A percentile compares a stretch with the other conserved stretches of the same genome.
phyloP scores from a whole-genome alignment of 2,888 invertebrate genomes.

The Cyclophora punctaria region DNA sequence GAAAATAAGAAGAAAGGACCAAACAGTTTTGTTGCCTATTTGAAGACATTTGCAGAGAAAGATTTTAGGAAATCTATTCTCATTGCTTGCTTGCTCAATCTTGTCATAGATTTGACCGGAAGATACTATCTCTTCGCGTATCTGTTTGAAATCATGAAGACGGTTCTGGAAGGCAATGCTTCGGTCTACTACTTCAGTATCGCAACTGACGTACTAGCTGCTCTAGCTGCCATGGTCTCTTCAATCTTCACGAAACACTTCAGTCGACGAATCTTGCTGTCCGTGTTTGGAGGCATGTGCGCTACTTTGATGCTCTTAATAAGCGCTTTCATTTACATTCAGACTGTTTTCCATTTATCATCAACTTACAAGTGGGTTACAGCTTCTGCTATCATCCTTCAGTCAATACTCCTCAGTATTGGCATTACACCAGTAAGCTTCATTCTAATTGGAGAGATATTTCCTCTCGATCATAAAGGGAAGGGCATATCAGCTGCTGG shows the following conservation, averaged over 20 bases:
- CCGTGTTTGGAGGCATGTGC: conserved; percentile 22
- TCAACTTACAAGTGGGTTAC: conserved; percentile 22
- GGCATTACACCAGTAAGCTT: conserved; percentile 29
- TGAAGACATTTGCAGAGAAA: conserved; percentile 18
- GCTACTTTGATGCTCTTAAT: conserved; percentile 26
- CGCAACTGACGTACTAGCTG: conserved; percentile 26
- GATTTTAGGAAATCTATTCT: conserved; percentile 32
- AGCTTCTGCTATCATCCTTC: conserved; percentile 26
- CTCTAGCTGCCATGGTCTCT: conserved; percentile 25
- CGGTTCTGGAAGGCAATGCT: conserved; percentile 25
- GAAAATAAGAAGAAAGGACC: not conserved
- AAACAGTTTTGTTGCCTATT: not conserved
- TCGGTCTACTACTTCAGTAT: conserved; percentile 30
- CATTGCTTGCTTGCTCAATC: conserved; percentile 23
- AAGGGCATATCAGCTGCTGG: conserved; percentile 27
- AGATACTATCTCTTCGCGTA: conserved; percentile 33
- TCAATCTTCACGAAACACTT: conserved; percentile 22
- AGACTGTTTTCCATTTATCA: conserved; percentile 11
- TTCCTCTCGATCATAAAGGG: conserved; percentile 37
- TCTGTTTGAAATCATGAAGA: conserved; percentile 30
- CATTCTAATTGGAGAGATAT: conserved; percentile 31
- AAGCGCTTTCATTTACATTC: conserved; percentile 24
- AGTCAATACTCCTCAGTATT: conserved; percentile 25
- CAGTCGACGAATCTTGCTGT: conserved; percentile 31
- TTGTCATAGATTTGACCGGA: conserved; percentile 31